Percentiles rank a stretch among this genome's conserved stretches.
Conservation (phyloP, 2,797 vertebrate species). For the Cyclura pinguis region DNA sequence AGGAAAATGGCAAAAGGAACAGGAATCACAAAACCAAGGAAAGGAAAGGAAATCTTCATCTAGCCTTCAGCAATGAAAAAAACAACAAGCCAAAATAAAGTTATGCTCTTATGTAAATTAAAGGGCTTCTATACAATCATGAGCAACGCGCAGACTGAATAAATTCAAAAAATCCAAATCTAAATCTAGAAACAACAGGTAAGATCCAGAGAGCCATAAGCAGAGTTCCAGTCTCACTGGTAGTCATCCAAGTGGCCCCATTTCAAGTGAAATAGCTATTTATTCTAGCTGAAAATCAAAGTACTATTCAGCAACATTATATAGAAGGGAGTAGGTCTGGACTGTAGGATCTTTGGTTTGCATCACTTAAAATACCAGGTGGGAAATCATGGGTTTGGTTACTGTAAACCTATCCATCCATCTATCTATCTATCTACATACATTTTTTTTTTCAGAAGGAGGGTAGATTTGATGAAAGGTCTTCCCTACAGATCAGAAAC, state of each 20-base stretch:
- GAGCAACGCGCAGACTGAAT: not conserved
- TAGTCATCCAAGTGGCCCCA: not conserved
- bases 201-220: not conserved
- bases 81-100: rapidly evolving
- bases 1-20: constrained; percentile 66
- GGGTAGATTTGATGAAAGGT: not conserved
- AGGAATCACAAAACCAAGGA: not conserved
- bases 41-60: not conserved
- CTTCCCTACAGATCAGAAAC: not conserved
- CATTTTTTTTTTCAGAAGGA: not conserved
- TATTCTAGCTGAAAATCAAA: not conserved
- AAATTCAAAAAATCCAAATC: not conserved
- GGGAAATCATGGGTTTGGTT: not conserved
- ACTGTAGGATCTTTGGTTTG: not conserved
- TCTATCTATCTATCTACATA: no score
- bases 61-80: not conserved
- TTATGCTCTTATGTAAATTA: rapidly evolving
- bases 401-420: no score
- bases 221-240: not conserved
- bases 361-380: not conserved
- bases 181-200: not conserved
- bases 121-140: not conserved
- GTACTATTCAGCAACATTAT: not conserved
- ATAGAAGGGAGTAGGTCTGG: not conserved
- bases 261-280: not conserved